phyloP scores from a whole-genome alignment of 2,888 invertebrate genomes.

The Meta bourneti region DNA sequence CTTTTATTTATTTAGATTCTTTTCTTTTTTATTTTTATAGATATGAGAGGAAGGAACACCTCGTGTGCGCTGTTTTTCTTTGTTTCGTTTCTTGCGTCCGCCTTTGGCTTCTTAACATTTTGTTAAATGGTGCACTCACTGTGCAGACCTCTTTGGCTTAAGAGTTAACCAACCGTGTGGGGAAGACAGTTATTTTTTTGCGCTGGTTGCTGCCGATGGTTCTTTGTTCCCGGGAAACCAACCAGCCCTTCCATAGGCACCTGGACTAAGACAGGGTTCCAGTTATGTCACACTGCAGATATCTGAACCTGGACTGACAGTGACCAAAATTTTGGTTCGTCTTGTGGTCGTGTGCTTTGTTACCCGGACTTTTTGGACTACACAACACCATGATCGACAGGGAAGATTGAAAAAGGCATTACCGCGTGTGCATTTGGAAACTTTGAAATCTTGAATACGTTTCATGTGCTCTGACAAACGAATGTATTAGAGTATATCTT shows the following conservation, averaged over 20 bases:
- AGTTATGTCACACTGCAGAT: too few relatives aligned
- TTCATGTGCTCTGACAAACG: too few relatives aligned
- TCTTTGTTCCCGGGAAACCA: background rate
- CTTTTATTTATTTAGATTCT: conserved; percentile 23
- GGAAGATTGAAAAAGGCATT: too few relatives aligned
- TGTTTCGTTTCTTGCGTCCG: conserved; percentile 52
- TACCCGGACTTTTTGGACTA: too few relatives aligned
- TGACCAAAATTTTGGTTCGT: too few relatives aligned
- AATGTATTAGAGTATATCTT: too few relatives aligned
- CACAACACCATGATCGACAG: too few relatives aligned
- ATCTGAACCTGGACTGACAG: too few relatives aligned
- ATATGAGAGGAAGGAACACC: conserved; percentile 46
- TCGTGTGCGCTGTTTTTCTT: conserved; percentile 31
- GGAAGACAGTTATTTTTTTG: conserved; percentile 32
- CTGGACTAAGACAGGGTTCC: too few relatives aligned
- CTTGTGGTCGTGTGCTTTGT: too few relatives aligned
- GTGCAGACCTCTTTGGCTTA: background rate
- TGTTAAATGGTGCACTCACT: conserved; percentile 49
- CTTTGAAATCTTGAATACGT: too few relatives aligned
- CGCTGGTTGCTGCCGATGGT: background rate
- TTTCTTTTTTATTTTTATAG: conserved; percentile 42
- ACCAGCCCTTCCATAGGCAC: background rate
- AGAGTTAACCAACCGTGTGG: conserved; percentile 44
- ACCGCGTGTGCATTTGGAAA: too few relatives aligned
- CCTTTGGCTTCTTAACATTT: conserved; percentile 50